Percentiles rank a stretch among this genome's conserved stretches.
Evolutionary conservation across 2,113 vertebrate species (phyloP).

Genomic region (Amblyopsis rosae): DNA sequence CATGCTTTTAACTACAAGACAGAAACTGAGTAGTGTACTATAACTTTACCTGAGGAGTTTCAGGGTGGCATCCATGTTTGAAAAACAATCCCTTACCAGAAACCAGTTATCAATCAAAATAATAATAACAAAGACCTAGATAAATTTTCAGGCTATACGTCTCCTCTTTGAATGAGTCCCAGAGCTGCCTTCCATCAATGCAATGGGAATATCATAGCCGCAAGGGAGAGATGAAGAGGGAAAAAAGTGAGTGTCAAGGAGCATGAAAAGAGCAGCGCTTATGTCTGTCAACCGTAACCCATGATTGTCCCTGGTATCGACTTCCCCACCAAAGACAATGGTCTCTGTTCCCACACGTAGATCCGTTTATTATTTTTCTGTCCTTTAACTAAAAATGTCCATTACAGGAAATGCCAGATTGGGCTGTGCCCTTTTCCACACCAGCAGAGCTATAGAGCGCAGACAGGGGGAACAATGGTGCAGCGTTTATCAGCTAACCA

Average conservation of each 20-base stretch:
- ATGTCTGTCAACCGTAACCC: constrained; percentile 65
- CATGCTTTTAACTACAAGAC: no score
- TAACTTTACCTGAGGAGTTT: not conserved
- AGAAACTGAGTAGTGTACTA: no score
- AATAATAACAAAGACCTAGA: constrained; percentile 2
- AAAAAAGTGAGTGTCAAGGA: constrained; percentile 54
- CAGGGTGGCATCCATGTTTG: not conserved
- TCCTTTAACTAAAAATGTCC: constrained; percentile 74
- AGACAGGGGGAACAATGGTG: constrained; percentile 66
- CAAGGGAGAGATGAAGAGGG: constrained; percentile 57
- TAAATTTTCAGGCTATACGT: constrained; percentile 31
- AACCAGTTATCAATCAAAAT: constrained; percentile 25
- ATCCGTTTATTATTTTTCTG: constrained; percentile 57
- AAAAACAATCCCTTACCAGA: not conserved
- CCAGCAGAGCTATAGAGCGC: constrained; percentile 54
- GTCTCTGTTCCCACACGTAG: constrained; percentile 36
- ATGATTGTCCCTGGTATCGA: constrained; percentile 47
- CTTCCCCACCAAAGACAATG: constrained; percentile 56
- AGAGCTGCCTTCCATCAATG: constrained; percentile 44
- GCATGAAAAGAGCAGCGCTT: constrained; percentile 66
- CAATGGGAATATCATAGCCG: constrained; percentile 63
- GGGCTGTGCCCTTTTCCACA: constrained; percentile 69
- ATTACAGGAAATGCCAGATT: constrained; percentile 72
- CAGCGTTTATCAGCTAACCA: constrained; percentile 62
- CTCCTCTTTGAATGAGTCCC: constrained; percentile 24